These are phyloP conservation scores for Mythimna impura DNA, from an alignment of 2,888 invertebrate species.

Conservation along the genomic window DNA sequence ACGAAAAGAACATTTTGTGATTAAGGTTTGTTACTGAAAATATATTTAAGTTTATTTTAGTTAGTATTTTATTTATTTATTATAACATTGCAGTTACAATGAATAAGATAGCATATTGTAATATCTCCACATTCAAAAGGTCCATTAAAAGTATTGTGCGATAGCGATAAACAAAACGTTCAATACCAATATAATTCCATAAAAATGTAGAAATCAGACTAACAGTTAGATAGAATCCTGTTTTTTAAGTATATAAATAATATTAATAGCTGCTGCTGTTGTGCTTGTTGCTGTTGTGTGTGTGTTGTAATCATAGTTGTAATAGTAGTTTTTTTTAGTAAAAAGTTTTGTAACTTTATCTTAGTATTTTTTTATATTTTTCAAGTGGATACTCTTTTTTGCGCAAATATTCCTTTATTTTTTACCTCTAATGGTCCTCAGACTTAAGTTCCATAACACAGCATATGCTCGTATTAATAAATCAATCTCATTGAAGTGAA, in stretches of 20 bases:
- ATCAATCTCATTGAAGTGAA: conserved; percentile 4
- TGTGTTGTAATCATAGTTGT: too few species aligned
- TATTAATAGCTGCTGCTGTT: too few species aligned
- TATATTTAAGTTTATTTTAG: too few species aligned
- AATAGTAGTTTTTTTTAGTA: too few species aligned
- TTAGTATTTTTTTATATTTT: too few species aligned
- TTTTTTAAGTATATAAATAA: background rate
- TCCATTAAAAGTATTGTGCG: background rate
- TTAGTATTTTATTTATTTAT: too few species aligned
- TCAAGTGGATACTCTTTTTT: background rate
- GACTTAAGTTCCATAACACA: conserved; percentile 2
- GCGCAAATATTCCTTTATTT: background rate
- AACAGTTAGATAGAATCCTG: background rate
- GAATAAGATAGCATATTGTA: background rate
- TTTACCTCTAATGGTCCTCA: background rate
- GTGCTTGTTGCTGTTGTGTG: too few species aligned
- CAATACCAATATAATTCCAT: background rate
- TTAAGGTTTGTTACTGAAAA: background rate
- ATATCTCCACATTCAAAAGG: conserved; percentile 1
- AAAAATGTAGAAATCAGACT: background rate
- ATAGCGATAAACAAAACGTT: background rate
- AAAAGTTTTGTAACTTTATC: too few species aligned
- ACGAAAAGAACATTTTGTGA: background rate
- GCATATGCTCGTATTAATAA: conserved; percentile 6
- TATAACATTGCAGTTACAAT: too few species aligned